phyloP scores from a whole-genome alignment of 2,113 vertebrate genomes.

The Loxodonta africana region DNA sequence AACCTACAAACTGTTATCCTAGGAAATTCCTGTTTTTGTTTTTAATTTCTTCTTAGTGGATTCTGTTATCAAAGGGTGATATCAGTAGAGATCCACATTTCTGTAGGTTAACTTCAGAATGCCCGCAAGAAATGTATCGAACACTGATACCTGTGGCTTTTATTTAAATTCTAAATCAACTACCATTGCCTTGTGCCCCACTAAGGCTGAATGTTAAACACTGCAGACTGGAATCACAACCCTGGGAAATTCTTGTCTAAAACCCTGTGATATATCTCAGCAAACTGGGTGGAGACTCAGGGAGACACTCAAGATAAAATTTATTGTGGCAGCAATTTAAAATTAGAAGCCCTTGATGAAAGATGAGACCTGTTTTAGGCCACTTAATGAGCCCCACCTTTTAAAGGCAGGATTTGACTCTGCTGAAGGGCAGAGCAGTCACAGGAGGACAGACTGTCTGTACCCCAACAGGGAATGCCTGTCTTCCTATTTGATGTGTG shows the following conservation, averaged over 20 bases:
- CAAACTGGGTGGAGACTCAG: constrained; percentile 21
- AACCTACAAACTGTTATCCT: not conserved
- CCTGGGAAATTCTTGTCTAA: constrained; percentile 21
- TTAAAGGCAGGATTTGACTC: constrained; percentile 72
- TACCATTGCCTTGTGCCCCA: not conserved
- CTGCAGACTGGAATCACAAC: not conserved
- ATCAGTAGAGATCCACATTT: not conserved
- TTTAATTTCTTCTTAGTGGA: not conserved
- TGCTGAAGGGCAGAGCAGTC: not conserved
- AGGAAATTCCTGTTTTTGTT: not conserved
- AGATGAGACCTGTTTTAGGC: constrained; percentile 62
- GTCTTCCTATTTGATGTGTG: constrained; percentile 37
- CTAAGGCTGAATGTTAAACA: not conserved
- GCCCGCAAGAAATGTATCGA: not conserved
- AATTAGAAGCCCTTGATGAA: constrained; percentile 72
- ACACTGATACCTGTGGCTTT: not conserved
- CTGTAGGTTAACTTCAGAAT: not conserved
- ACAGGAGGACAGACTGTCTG: constrained; percentile 19
- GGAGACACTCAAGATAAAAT: constrained; percentile 61
- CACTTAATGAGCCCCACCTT: constrained; percentile 71
- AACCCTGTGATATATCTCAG: not conserved
- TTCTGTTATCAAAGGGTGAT: not conserved
- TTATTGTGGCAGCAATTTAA: constrained; percentile 72
- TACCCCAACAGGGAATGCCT: constrained; percentile 5
- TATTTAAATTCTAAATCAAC: not conserved